Conservation (phyloP, 2,113 vertebrate genomes). For the Serilophus lunatus region DNA sequence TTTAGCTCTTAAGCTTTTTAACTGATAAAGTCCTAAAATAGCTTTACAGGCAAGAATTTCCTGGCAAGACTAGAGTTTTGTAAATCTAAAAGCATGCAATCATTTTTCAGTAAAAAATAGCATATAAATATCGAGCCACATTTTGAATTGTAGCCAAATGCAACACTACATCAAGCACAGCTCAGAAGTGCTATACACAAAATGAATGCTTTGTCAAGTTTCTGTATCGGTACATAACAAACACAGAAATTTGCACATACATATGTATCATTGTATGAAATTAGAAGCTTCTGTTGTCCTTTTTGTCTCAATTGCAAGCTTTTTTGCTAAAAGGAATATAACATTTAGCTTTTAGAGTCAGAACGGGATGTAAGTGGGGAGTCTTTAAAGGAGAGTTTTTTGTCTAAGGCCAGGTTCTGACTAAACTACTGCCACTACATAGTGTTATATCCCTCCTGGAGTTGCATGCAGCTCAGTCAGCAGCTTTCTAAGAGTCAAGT, state of each 20-base stretch:
- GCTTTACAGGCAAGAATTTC: constrained; percentile 54
- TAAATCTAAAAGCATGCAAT: constrained; percentile 52
- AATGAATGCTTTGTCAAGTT: constrained; percentile 28
- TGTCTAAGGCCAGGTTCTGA: neutral
- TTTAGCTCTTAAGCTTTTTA: constrained; percentile 38
- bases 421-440: neutral
- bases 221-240: neutral
- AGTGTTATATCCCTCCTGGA: neutral
- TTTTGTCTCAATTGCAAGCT: neutral
- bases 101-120: constrained; percentile 53
- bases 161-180: neutral
- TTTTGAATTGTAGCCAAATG: constrained; percentile 49
- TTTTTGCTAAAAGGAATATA: neutral
- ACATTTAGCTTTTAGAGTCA: neutral
- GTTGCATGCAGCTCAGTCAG: neutral
- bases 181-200: neutral
- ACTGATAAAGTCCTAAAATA: constrained; percentile 60
- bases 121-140: constrained; percentile 43
- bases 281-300: neutral
- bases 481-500: neutral
- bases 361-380: neutral
- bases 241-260: neutral
- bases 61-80: constrained; percentile 49
- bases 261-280: neutral
- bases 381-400: neutral